Evolutionary conservation across 2,888 invertebrate genomes (phyloP).

Genomic region (Hoplodrina ambigua): DNA sequence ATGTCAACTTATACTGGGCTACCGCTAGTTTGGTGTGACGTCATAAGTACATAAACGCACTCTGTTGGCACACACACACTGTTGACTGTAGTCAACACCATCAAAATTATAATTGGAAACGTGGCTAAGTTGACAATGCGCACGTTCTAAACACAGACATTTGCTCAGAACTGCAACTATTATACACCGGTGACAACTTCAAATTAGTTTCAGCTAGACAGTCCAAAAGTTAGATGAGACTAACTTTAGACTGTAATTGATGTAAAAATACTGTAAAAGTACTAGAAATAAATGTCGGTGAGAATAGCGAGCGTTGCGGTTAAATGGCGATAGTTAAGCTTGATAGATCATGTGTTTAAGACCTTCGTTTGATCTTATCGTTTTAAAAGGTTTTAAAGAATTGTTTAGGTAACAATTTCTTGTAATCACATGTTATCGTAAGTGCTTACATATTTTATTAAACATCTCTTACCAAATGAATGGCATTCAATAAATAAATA

Average conservation of each 20-base stretch:
- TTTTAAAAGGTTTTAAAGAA: neutral
- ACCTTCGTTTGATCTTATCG: neutral
- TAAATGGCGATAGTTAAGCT: constrained; percentile 6
- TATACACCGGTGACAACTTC: constrained; percentile 59
- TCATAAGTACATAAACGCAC: constrained; percentile 6
- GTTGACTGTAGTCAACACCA: neutral
- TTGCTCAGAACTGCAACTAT: constrained; percentile 51
- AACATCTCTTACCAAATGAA: too few relatives aligned
- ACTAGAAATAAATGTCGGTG: constrained; percentile 12
- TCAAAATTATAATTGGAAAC: constrained; percentile 46
- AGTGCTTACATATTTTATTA: neutral
- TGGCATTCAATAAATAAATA: too few relatives aligned
- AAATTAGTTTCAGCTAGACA: constrained; percentile 64
- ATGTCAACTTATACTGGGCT: neutral
- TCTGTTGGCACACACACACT: neutral
- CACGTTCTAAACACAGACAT: constrained; percentile 55
- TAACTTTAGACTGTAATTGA: constrained; percentile 46
- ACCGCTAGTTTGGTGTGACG: neutral
- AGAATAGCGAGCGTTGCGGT: neutral
- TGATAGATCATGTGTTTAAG: constrained; percentile 9
- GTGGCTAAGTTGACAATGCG: constrained; percentile 40
- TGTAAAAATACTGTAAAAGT: constrained; percentile 40
- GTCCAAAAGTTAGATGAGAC: constrained; percentile 62
- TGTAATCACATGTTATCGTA: neutral
- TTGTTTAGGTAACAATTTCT: neutral